These are phyloP conservation scores for Eclectus roratus DNA, from an alignment of 2,113 vertebrate genomes.

Conservation along the genomic window DNA sequence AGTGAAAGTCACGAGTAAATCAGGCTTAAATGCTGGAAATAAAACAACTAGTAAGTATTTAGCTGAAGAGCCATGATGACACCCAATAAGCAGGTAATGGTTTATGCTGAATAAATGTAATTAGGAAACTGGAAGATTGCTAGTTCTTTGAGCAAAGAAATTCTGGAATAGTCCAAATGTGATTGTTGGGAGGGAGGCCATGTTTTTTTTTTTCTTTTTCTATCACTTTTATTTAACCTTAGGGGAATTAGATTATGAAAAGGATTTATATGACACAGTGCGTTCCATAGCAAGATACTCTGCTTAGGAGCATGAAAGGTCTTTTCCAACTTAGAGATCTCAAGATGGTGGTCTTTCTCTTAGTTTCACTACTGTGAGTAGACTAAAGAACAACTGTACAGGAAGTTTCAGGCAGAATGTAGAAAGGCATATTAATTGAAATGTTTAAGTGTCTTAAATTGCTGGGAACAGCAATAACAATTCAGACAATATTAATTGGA, in stretches of 20 bases:
- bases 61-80: not conserved
- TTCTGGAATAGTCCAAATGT: not conserved
- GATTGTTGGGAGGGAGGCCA: not conserved
- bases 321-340: not conserved
- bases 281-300: not conserved
- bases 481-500: not conserved
- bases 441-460: not conserved
- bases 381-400: not conserved
- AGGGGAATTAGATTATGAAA: not conserved
- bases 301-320: not conserved
- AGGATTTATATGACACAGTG: not conserved
- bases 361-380: not conserved
- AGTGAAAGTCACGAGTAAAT: not conserved
- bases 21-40: not conserved
- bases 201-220: not conserved
- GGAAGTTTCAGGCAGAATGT: not conserved
- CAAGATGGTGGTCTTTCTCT: not conserved
- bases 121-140: not conserved
- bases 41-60: not conserved
- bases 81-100: not conserved
- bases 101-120: not conserved
- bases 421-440: not conserved
- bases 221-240: not conserved
- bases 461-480: not conserved
- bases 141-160: not conserved